Evolutionary conservation across 2,888 invertebrate genomes (phyloP), one percentile per base, ranked within the genome.

Genomic region (Cheilosia scutellata): DNA sequence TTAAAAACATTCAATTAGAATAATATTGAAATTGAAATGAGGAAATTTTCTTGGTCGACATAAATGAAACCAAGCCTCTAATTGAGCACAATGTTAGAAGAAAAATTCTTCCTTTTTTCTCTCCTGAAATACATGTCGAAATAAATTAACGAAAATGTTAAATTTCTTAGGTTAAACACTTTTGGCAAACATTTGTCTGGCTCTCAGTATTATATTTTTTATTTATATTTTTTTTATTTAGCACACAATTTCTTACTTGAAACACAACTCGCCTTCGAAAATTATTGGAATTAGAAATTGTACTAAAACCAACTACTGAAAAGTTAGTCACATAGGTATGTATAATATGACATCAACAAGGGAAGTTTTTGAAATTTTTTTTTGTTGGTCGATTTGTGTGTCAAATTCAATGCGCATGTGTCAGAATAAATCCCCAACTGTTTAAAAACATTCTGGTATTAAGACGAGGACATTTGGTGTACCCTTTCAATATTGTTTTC

Each of bases 341-440:
- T 82, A 72, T 72, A 83, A 49, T 78, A 83, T 83, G 83, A 83
- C 83, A 83, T 79, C 79, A 83, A 83, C 79, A 83, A 79, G 79
- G 68, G 63, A 63, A 78, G 77, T 83, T 78, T 83, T 72, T 68
- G 47, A 4, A 37, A 29, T 2, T 16, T 47, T 63, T 37, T 13
- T 9, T 27, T 66, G 37, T 60, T 68, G 53, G 27, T 66, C 53
- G 53, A 29, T 65, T 75, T 75, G 71, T 77, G 16, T 57, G 53
- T 49, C 29, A 37, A 20, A 44, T 42, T 11, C 7, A 31, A 33
- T 11, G 51, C 83, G 83, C 83, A 78, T 78, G 83, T 74, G 70
- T 53, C 31, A 25, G 37, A 63, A 33, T 9, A 51, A 60, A 60
- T 33, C 11, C 40, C 58, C 47, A 27, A 71, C 20, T 44, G 16